Evolutionary conservation across 2,888 invertebrate genomes (phyloP), one percentile per base, ranked within the genome.

Genomic region (Drosophila infuscata): DNA sequence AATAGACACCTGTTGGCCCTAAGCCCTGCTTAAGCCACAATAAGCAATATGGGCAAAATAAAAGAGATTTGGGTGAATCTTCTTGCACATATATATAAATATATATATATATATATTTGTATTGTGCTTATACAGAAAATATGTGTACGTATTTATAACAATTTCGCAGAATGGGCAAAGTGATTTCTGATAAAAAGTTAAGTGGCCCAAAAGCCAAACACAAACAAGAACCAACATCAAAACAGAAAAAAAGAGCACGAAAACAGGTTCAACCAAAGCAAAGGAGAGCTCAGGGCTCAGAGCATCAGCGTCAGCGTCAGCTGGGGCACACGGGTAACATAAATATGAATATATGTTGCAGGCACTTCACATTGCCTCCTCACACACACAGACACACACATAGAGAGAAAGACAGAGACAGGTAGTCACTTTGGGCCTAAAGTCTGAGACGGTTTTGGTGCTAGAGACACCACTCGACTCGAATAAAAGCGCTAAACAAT

Each of bases 131-230:
- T 46, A 15, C 46, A 46, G 7, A 46, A 20, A 46, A 46, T 20
- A 12, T 46, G 7, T 46, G 46, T 46, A 20, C 20, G 70, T 61
- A 76, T 66, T 72, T 81, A 77, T 79, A 65, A 64, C 71, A 84
- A 89, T 75, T 85, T 85, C 84, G 89, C 84, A 65, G 89, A 85
- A 89, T 69, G 68, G 41, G 67, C 70, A 73, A 89, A 89, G 80
- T 88, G 85, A 81, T 88, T 88, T 83, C 89, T 82, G 89, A 83
- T 83, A 85, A 84, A 89, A 88, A 88, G 73, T 84, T 84, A 89
- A 89, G 84, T 85, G 89, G 85, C 89, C 86, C 81, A 75, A 81
- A 81, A 78, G 75, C 75, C 69, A 71, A 65, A 70, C 53, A 74
- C 70, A 70, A 81, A 74, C 67, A 80, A 54, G 11, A 46, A 54